A percentile compares a stretch with the other conserved stretches of the same genome.
Conservation (phyloP, 2,888 invertebrate species). For the Doris montereyensis region DNA sequence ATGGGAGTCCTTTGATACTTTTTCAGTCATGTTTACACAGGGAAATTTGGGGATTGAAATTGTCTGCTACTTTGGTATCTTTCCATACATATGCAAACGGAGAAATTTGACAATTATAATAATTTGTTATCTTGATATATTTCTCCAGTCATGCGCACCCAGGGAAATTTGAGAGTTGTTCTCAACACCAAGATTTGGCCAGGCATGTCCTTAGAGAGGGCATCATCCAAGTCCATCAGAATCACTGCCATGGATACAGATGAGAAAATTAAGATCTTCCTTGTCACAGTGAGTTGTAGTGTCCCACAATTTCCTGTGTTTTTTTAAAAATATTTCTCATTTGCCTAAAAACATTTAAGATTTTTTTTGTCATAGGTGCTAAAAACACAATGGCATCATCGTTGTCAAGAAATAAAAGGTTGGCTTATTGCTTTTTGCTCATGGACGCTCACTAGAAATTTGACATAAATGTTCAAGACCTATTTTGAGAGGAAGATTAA, state of each 20-base stretch:
- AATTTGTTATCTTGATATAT: no score
- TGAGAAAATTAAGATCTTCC: conserved; percentile 82
- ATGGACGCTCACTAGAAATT: no score
- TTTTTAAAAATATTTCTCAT: neutral
- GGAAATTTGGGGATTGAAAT: no score
- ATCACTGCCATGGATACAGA: conserved; percentile 82
- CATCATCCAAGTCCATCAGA: conserved; percentile 88
- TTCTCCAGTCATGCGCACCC: conserved; percentile 83
- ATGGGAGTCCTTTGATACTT: no score
- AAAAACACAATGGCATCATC: neutral
- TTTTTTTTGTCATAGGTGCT: neutral
- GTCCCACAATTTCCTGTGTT: neutral
- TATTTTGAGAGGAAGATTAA: no score
- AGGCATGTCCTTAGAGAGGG: conserved; percentile 91
- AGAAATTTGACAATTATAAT: no score
- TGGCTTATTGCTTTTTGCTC: no score
- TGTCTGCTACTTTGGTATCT: no score
- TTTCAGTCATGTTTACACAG: no score
- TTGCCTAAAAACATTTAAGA: neutral
- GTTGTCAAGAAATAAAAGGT: no score
- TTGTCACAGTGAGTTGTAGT: conserved; percentile 82
- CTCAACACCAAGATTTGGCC: conserved; percentile 95
- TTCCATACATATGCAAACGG: no score
- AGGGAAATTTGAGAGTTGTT: conserved; percentile 90
- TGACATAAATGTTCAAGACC: no score